Evolutionary conservation across 2,113 vertebrate species (phyloP).

Genomic region (Ctenodactylus gundi): DNA sequence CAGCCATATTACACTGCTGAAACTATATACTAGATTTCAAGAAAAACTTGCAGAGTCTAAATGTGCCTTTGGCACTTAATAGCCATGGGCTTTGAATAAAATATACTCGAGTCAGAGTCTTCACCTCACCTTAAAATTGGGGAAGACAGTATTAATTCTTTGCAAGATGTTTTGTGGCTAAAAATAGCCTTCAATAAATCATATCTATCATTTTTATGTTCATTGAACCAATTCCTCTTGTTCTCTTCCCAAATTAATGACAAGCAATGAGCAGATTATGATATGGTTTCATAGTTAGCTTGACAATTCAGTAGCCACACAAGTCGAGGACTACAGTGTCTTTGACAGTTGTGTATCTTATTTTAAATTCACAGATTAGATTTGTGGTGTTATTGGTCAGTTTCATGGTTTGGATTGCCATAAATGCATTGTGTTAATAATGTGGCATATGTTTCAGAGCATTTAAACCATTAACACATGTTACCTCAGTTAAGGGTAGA

Average conservation of each 20-base stretch:
- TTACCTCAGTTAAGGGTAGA: not conserved
- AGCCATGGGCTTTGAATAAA: not conserved
- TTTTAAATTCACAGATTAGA: slow-evolving; percentile 21
- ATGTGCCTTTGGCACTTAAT: not conserved
- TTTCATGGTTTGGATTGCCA: not conserved
- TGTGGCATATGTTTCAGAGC: not conserved
- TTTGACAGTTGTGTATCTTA: not conserved
- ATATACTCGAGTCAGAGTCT: not conserved
- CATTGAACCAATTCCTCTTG: not conserved
- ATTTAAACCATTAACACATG: not conserved
- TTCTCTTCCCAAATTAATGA: not conserved
- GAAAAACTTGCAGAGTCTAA: not conserved
- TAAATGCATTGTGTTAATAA: not conserved
- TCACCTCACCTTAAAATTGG: not conserved
- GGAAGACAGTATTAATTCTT: not conserved
- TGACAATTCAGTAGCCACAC: not conserved
- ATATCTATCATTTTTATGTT: not conserved
- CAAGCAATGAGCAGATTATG: not conserved
- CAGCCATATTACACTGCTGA: not conserved
- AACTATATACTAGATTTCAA: not conserved
- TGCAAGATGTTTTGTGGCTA: not conserved
- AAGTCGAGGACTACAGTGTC: not conserved
- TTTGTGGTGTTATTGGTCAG: slow-evolving; percentile 27
- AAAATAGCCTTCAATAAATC: not conserved
- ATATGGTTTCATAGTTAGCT: not conserved